A percentile compares a stretch with the other conserved stretches of the same genome.
Evolutionary conservation across 2,797 vertebrate genomes (phyloP).

Genomic region (Cryptoprocta ferox): DNA sequence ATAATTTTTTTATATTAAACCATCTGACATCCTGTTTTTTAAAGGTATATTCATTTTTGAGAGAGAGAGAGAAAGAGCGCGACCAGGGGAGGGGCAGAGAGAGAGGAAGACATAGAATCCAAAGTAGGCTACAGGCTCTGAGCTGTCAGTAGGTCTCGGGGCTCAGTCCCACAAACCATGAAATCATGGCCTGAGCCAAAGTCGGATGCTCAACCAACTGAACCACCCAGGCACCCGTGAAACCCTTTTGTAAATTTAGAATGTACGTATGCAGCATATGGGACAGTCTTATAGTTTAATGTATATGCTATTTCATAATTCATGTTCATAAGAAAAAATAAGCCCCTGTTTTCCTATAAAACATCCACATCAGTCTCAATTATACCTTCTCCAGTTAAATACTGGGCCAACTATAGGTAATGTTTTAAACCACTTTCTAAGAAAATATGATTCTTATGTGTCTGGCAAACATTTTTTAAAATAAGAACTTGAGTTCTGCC

Average conservation of each 20-base stretch:
- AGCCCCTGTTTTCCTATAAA: conserved; percentile 16
- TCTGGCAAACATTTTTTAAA: conserved; percentile 28
- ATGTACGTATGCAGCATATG: background rate
- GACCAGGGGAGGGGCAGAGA: too few species aligned
- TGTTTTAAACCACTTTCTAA: conserved; percentile 44
- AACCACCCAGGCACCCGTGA: background rate
- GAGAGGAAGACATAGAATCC: too few species aligned
- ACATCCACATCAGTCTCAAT: background rate
- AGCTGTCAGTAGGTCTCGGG: too few species aligned
- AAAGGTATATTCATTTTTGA: too few species aligned
- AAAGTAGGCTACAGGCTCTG: too few species aligned
- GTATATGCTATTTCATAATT: background rate
- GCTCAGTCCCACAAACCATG: too few species aligned
- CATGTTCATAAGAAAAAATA: background rate
- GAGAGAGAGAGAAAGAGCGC: too few species aligned
- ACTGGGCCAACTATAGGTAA: background rate
- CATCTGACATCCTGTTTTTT: background rate
- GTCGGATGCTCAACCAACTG: too few species aligned
- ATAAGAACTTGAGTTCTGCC: background rate
- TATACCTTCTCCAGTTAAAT: background rate
- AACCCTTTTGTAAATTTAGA: conserved; percentile 25
- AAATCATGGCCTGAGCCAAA: too few species aligned
- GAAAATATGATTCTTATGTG: background rate
- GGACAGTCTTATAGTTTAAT: background rate
- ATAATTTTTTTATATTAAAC: background rate